These are phyloP conservation scores for Zapus hudsonius DNA, from an alignment of 2,113 vertebrate species.

Conservation along the genomic window DNA sequence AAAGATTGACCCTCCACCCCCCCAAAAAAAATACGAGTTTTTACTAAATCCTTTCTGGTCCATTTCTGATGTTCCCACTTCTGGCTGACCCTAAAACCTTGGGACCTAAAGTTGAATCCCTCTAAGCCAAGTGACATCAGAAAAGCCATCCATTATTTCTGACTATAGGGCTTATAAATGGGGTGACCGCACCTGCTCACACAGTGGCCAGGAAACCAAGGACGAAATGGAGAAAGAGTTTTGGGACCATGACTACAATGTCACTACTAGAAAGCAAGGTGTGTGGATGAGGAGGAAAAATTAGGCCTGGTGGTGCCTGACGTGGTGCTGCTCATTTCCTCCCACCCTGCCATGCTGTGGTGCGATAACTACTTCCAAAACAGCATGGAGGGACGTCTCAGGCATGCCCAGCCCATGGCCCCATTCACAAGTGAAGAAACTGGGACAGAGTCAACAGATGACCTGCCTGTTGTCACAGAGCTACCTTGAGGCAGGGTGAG, in stretches of 20 bases:
- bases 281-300: too few species aligned
- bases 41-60: neutral
- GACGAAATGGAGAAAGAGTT: neutral
- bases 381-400: neutral
- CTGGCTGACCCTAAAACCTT: neutral
- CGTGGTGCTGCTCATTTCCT: neutral
- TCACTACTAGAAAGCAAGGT: neutral
- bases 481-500: slow-evolving; percentile 40
- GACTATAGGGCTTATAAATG: neutral
- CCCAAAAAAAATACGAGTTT: neutral
- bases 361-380: neutral
- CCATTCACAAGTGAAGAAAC: slow-evolving; percentile 64
- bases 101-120: slow-evolving; percentile 24
- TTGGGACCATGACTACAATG: fast-evolving
- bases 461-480: slow-evolving; percentile 52
- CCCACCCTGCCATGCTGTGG: neutral
- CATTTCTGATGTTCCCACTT: neutral
- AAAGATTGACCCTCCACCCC: neutral
- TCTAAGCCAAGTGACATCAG: neutral
- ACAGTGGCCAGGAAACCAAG: neutral
- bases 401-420: slow-evolving; percentile 2
- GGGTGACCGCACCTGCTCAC: neutral
- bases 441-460: slow-evolving; percentile 58
- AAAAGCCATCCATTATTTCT: slow-evolving; percentile 42
- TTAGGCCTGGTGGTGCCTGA: neutral